phyloP scores from a whole-genome alignment of 2,888 invertebrate species.

The Drosophila meridiana region DNA sequence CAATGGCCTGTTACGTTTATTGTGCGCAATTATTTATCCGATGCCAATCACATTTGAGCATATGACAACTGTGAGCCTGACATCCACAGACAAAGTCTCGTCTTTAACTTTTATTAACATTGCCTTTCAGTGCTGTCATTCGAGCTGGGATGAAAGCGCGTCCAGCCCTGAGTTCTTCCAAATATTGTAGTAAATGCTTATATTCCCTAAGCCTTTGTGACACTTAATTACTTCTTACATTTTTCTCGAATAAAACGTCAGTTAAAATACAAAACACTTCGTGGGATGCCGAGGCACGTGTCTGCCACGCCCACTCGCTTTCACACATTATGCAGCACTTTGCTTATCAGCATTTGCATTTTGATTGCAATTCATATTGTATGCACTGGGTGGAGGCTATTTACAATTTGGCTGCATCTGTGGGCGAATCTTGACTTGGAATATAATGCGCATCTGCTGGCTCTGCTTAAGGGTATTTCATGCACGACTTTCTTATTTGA shows the following conservation, averaged over 20 bases:
- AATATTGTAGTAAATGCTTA: not conserved
- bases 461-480: not conserved
- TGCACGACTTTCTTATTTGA: not conserved
- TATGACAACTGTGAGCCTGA: conserved; percentile 23
- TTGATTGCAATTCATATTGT: conserved; percentile 43
- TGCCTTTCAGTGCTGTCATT: conserved; percentile 14
- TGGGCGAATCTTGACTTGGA: not conserved
- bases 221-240: conserved; percentile 1
- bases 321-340: conserved; percentile 29
- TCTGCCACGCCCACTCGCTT: conserved; percentile 1
- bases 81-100: conserved; percentile 10
- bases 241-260: too few species aligned
- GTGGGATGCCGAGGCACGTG: not conserved
- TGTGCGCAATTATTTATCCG: conserved; percentile 44
- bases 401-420: not conserved
- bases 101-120: conserved; percentile 21
- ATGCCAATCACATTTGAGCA: conserved; percentile 40
- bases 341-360: conserved; percentile 35
- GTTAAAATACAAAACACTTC: not conserved
- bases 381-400: not conserved
- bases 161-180: not conserved
- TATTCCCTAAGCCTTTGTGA: not conserved
- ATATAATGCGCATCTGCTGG: not conserved
- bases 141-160: not conserved
- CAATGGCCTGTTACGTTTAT: conserved; percentile 25